Conservation (phyloP, 1,140 invertebrate species). For the Helicoverpa armigera region DNA sequence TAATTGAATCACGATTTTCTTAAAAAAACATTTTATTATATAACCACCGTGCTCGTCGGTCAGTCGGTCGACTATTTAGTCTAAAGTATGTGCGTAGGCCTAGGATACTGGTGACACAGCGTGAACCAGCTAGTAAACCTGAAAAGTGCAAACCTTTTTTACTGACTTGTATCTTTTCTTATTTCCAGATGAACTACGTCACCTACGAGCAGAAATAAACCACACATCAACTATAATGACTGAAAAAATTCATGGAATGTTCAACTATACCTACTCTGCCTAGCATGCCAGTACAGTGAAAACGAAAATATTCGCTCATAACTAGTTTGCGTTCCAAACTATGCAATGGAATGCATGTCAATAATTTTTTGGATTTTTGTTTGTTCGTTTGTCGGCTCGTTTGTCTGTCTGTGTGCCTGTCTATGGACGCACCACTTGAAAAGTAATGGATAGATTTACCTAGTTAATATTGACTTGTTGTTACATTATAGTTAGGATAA, state of each 20-base stretch:
- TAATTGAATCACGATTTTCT: too few species aligned
- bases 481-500: not conserved
- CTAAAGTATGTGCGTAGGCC: too few species aligned
- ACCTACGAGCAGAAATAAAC: not conserved
- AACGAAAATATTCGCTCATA: not conserved
- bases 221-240: too few species aligned
- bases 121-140: not conserved
- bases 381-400: not conserved
- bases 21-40: too few species aligned
- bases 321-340: not conserved
- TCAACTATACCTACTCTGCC: too few species aligned
- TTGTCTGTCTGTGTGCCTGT: constrained; percentile 13
- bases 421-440: constrained; percentile 7
- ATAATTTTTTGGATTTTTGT: constrained; percentile 8
- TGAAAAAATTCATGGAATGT: too few species aligned
- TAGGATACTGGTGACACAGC: too few species aligned
- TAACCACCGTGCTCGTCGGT: too few species aligned
- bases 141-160: not conserved
- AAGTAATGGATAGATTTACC: constrained; percentile 18
- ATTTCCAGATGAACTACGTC: constrained; percentile 6
- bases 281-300: not conserved
- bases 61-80: too few species aligned
- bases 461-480: not conserved
- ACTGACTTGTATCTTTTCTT: not conserved
- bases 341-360: constrained; percentile 5